phyloP scores from a whole-genome alignment of 2,888 invertebrate genomes.

The Sympetrum striolatum region DNA sequence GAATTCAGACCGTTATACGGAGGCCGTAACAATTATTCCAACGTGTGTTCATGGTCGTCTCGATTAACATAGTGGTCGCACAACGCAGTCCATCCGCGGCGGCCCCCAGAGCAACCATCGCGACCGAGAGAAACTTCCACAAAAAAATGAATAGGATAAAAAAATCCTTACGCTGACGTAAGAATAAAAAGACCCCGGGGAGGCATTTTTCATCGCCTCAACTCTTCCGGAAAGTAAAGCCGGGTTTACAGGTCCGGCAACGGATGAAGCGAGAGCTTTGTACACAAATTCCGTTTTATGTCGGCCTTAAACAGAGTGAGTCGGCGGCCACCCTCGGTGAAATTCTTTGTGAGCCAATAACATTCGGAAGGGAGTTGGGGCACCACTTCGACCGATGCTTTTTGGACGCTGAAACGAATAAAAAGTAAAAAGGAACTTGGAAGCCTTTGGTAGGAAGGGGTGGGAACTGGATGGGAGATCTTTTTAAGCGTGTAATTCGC shows the following conservation, averaged over 20 bases:
- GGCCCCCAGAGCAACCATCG: neutral
- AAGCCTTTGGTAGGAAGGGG: neutral
- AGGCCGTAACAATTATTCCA: neutral
- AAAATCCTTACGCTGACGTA: neutral
- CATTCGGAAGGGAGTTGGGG: neutral
- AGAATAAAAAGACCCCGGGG: neutral
- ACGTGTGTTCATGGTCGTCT: neutral
- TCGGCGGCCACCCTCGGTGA: neutral
- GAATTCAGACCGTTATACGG: neutral
- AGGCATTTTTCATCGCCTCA: conserved; percentile 7
- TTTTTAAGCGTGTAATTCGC: conserved; percentile 12
- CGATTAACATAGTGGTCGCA: neutral
- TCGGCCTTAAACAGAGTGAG: neutral
- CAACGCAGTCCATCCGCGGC: neutral
- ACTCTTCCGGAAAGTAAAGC: neutral
- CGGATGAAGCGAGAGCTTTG: neutral
- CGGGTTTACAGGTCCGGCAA: neutral
- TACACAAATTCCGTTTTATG: neutral
- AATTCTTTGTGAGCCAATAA: neutral
- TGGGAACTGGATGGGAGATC: neutral
- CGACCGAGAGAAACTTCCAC: neutral
- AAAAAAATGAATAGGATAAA: neutral
- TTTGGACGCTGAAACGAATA: neutral
- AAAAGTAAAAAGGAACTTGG: neutral
- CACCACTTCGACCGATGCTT: neutral